Evolutionary conservation across 2,797 vertebrate species (phyloP), one percentile per base, ranked within the genome.

Genomic region (Gobionotothen gibberifrons): DNA sequence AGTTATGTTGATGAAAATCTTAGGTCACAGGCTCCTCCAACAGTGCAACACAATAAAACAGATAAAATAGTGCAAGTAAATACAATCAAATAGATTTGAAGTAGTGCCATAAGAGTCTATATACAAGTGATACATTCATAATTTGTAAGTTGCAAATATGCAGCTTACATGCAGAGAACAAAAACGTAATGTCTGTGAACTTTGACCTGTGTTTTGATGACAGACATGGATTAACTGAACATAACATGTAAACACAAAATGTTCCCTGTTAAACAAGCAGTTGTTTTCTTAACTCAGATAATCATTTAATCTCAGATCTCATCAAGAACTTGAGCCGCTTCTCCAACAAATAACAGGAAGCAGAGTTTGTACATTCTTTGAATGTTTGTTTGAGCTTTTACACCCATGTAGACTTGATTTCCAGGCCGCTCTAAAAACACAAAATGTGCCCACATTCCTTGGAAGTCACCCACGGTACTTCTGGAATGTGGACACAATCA

Each of bases 321-420:
- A 75, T 79, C 63, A 21, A 63, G 48, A 80, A 58, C 44, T 21
- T 36, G 67, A 54, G 66, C 66, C 5, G 58, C 62, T 44, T 57
- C 49, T 63, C 72, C 26, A 39, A 73, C 55, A 71, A 72, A 71
- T 44, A 65, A 62, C 52, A 21, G 66, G 69, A 85, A 78, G 72
- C 39, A 53, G 22, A 60, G 58, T 84, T 76, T 76, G 58, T 69
- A 21, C 78, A 81, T 85, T 78, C 82, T 66, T 79, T 12, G 26
- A 58, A 76, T 87, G 82, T 85, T 82, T 87, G 78, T 66, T 78
- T 1, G 4, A 79, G 72, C 53, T 79, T 72, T 78, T 48, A 64
- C 85, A 74, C 63, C 43, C 53, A 29, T 65, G n/a, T 69, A 58
- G 36, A 21, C 70, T 62, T 16, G 26, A 79, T 63, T 73, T 54